Conservation (phyloP, 53 echinoderm and acorn worm genomes). For the Holothuria scabra region DNA sequence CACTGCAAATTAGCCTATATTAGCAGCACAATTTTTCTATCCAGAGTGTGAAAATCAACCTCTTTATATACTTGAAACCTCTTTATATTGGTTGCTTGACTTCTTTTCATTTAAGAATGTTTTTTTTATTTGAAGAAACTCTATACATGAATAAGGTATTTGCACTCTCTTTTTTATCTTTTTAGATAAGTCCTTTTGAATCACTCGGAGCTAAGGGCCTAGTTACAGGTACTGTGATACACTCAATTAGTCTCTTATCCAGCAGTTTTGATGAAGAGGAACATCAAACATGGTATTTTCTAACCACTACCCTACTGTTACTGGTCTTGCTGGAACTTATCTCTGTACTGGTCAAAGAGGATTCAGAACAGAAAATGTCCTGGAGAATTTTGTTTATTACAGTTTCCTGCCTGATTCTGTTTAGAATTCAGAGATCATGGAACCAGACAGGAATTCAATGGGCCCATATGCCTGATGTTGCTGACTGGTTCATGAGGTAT, state of each 20-base stretch:
- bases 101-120: too few relatives aligned
- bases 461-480: conserved; percentile 84
- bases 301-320: conserved; percentile 72
- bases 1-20: too few relatives aligned
- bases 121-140: too few relatives aligned
- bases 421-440: conserved; percentile 85
- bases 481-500: conserved; percentile 96
- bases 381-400: conserved; percentile 38
- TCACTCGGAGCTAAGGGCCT: conserved; percentile 45
- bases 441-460: conserved; percentile 97
- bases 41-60: too few relatives aligned
- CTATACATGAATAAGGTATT: too few relatives aligned
- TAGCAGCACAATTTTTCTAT: too few relatives aligned
- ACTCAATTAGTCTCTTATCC: conserved; percentile 78
- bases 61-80: too few relatives aligned
- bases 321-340: conserved; percentile 53
- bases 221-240: conserved; percentile 62
- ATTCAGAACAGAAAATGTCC: conserved; percentile 7
- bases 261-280: conserved; percentile 99
- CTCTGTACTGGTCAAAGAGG: conserved; percentile 19
- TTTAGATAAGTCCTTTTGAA: conserved; percentile 37
- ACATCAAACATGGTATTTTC: conserved; percentile 98
- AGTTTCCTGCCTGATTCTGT: conserved; percentile 32
- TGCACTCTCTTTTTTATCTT: neutral
- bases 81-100: too few relatives aligned